A percentile compares a stretch with the other conserved stretches of the same genome.
Evolutionary conservation across 2,113 vertebrate species (phyloP).

Genomic region (Passerina amoena): DNA sequence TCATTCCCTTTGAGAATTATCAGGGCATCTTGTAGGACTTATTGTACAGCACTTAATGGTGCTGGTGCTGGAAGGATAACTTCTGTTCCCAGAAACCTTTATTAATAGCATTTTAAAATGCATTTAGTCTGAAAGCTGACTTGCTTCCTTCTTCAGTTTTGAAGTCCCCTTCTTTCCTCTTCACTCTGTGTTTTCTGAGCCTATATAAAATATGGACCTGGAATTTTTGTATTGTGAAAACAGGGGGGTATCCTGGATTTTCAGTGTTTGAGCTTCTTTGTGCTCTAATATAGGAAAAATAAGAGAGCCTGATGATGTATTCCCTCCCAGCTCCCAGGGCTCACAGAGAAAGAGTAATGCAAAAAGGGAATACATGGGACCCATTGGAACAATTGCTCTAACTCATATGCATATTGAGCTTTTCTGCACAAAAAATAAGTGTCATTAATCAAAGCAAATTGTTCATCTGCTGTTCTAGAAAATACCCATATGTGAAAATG

Average conservation of each 20-base stretch:
- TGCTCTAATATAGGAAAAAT: not conserved
- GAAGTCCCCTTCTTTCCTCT: not conserved
- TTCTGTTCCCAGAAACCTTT: not conserved
- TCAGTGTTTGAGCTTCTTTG: not conserved
- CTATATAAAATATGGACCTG: not conserved
- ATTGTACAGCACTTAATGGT: not conserved
- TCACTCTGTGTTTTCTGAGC: not conserved
- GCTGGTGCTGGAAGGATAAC: not conserved
- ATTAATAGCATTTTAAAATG: not conserved
- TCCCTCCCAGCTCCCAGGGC: not conserved
- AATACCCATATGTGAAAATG: not conserved
- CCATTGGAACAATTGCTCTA: not conserved
- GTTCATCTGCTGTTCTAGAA: conserved; percentile 24
- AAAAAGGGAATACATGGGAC: not conserved
- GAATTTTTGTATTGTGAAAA: not conserved
- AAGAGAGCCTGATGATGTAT: not conserved
- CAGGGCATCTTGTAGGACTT: not conserved
- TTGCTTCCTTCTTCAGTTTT: not conserved
- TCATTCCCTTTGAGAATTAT: not conserved
- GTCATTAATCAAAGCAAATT: not conserved
- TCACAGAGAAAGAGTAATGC: not conserved
- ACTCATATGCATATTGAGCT: not conserved
- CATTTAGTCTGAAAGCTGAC: not conserved
- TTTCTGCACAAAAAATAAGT: conserved; percentile 27
- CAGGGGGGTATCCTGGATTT: not conserved